These are phyloP conservation scores for Scatophagus argus DNA, from an alignment of 2,113 vertebrate genomes.

Conservation along the genomic window DNA sequence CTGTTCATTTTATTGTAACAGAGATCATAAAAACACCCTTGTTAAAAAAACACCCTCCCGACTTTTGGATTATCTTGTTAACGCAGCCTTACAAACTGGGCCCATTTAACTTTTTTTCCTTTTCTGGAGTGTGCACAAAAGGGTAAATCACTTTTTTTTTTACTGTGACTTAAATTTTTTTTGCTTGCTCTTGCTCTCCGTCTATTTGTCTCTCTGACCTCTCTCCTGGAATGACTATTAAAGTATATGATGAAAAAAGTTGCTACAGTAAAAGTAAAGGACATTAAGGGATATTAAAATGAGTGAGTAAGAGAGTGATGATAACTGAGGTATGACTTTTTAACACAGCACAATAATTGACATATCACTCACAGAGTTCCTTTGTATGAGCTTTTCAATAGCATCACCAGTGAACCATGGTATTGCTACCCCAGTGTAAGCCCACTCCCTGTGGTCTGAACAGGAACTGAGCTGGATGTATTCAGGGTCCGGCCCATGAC, in stretches of 20 bases:
- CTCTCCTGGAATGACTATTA: constrained; percentile 31
- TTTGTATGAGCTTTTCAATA: constrained; percentile 69
- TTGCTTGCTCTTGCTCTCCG: constrained; percentile 24
- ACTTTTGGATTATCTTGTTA: constrained; percentile 84
- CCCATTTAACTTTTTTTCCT: constrained; percentile 53
- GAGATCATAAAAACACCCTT: constrained; percentile 84
- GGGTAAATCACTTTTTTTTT: constrained; percentile 43
- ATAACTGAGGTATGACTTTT: constrained; percentile 61
- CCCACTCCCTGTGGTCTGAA: constrained; percentile 54
- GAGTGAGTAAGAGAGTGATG: constrained; percentile 47
- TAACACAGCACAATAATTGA: constrained; percentile 71
- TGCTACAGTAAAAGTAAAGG: constrained; percentile 23
- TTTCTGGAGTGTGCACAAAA: constrained; percentile 45
- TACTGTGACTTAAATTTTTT: constrained; percentile 22
- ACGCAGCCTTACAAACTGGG: constrained; percentile 76
- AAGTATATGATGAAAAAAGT: constrained; percentile 26
- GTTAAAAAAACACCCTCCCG: constrained; percentile 81
- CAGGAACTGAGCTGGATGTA: constrained; percentile 54
- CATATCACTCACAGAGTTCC: constrained; percentile 63
- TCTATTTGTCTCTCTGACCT: background rate
- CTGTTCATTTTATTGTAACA: constrained; percentile 86
- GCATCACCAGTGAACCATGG: constrained; percentile 57
- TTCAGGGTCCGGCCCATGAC: constrained; percentile 70
- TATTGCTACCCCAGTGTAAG: constrained; percentile 64
- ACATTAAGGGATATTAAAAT: constrained; percentile 42